Evolutionary conservation across 2,113 vertebrate species (phyloP).

Genomic region (Petaurus breviceps): DNA sequence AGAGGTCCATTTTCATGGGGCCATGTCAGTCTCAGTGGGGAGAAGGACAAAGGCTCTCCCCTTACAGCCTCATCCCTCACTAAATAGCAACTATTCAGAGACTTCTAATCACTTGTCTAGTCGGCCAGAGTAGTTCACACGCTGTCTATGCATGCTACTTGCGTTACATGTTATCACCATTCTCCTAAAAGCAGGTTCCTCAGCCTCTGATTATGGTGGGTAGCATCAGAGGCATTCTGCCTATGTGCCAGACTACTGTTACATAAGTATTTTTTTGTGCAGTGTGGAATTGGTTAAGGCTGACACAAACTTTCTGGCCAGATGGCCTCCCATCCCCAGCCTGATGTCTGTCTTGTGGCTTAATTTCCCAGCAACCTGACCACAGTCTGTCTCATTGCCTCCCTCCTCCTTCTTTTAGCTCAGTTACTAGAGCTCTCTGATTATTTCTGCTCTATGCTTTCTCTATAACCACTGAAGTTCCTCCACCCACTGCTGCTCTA

Average conservation of each 20-base stretch:
- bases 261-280: neutral
- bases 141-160: neutral
- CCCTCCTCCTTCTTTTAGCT: neutral
- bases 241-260: neutral
- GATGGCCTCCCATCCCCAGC: neutral
- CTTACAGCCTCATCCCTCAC: neutral
- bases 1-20: too few species aligned
- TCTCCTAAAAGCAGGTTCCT: neutral
- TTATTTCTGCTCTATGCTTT: neutral
- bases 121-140: too few species aligned
- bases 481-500: neutral
- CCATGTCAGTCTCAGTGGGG: neutral
- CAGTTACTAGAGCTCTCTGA: neutral
- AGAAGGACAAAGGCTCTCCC: neutral
- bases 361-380: neutral
- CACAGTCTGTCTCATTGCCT: neutral
- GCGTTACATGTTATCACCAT: neutral
- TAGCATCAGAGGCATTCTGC: neutral
- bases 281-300: neutral
- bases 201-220: neutral
- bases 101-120: too few species aligned
- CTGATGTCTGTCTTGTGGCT: neutral
- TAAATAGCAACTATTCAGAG: neutral
- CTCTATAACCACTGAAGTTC: neutral
- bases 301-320: neutral